Evolutionary conservation across 2,797 vertebrate species (phyloP).

Genomic region (Geotrypetes seraphini): DNA sequence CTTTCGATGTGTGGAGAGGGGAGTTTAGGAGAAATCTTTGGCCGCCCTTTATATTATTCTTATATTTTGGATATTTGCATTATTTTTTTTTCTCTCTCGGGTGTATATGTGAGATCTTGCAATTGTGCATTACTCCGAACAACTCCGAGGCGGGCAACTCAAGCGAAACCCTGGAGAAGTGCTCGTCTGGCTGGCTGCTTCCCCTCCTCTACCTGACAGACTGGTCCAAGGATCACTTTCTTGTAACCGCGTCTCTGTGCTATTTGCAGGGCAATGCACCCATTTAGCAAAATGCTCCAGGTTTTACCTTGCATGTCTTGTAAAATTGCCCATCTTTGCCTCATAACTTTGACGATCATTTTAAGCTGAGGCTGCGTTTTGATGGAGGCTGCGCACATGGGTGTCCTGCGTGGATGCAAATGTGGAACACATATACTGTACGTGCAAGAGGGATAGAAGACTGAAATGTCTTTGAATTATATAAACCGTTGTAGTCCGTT

Average conservation of each 20-base stretch:
- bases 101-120: background rate
- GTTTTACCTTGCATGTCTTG: too few species aligned
- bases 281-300: too few species aligned
- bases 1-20: too few species aligned
- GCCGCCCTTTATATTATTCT: too few species aligned
- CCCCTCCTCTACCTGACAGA: slow-evolving; percentile 16
- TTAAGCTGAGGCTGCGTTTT: background rate
- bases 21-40: slow-evolving; percentile 7
- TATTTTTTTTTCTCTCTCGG: too few species aligned
- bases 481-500: slow-evolving; percentile 51
- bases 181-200: slow-evolving; percentile 23
- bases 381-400: slow-evolving; percentile 9
- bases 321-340: too few species aligned
- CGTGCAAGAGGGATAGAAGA: slow-evolving; percentile 35
- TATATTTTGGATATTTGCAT: too few species aligned
- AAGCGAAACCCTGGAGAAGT: slow-evolving; percentile 29
- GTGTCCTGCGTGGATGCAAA: background rate
- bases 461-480: slow-evolving; percentile 43
- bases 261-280: too few species aligned
- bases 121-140: slow-evolving; percentile 13
- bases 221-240: too few species aligned
- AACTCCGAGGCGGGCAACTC: slow-evolving; percentile 43
- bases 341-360: too few species aligned
- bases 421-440: slow-evolving; percentile 15
- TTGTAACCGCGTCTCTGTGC: too few species aligned